These are phyloP conservation scores for Shargacucullia verbasci DNA, from an alignment of 2,888 invertebrate species.

Conservation along the genomic window DNA sequence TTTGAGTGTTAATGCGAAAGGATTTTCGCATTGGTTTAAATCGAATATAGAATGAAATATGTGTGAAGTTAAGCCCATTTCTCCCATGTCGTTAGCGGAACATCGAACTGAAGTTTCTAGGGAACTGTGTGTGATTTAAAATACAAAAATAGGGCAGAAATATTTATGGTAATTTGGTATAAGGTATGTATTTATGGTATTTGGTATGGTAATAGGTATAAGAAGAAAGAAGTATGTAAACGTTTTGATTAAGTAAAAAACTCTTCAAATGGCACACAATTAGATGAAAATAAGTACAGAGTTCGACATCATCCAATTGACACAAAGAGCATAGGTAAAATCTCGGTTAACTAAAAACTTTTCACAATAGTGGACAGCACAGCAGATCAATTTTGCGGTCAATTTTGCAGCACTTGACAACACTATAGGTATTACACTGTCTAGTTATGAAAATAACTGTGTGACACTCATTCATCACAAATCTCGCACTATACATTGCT, in stretches of 20 bases:
- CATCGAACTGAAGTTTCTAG: constrained; percentile 13
- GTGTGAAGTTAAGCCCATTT: constrained; percentile 26
- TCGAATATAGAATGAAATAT: constrained; percentile 43
- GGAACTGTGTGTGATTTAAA: constrained; percentile 7
- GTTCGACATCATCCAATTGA: too few species aligned
- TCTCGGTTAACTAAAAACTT: too few species aligned
- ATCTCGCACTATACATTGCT: constrained; percentile 57
- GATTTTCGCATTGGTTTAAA: constrained; percentile 51
- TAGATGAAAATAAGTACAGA: too few species aligned
- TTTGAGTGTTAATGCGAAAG: constrained; percentile 60
- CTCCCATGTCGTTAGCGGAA: constrained; percentile 34
- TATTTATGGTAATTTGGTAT: background rate
- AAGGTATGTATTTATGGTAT: too few species aligned
- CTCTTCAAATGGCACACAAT: too few species aligned
- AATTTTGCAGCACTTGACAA: constrained; percentile 8
- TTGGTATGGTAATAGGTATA: too few species aligned
- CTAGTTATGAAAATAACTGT: constrained; percentile 44
- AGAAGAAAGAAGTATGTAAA: too few species aligned
- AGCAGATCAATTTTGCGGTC: too few species aligned
- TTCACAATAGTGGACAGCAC: too few species aligned
- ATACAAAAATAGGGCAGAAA: constrained; percentile 5
- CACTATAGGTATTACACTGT: constrained; percentile 4
- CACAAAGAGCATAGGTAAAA: too few species aligned
- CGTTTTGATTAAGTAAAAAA: too few species aligned
- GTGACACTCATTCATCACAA: constrained; percentile 42